A percentile compares a stretch with the other conserved stretches of the same genome.
Evolutionary conservation across 2,113 vertebrate species (phyloP).

Genomic region (Mionectes macconnelli): DNA sequence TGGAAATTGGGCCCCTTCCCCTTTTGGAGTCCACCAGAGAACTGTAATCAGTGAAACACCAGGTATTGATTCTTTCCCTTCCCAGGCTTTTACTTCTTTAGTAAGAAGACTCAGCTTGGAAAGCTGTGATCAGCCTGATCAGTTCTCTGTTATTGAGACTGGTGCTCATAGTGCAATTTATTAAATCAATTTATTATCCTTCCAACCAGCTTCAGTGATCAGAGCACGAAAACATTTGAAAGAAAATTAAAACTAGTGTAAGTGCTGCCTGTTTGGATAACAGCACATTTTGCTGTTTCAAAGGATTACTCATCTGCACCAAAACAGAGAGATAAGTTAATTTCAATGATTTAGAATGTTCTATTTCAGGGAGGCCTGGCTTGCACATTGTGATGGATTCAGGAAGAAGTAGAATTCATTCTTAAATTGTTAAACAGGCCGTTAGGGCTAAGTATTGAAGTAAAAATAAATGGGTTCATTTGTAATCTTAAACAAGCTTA

Average conservation of each 20-base stretch:
- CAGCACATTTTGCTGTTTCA: conserved; percentile 52
- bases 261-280: conserved; percentile 69
- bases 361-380: conserved; percentile 69
- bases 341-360: conserved; percentile 80
- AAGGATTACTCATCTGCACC: conserved; percentile 66
- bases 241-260: conserved; percentile 71
- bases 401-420: conserved; percentile 62
- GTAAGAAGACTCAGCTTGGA: neutral
- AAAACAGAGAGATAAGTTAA: conserved; percentile 71
- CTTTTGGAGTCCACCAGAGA: neutral
- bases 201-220: conserved; percentile 38
- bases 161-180: conserved; percentile 44
- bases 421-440: conserved; percentile 62
- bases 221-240: conserved; percentile 51
- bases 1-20: neutral
- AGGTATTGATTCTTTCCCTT: neutral
- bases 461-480: conserved; percentile 29
- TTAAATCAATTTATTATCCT: conserved; percentile 70
- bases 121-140: conserved; percentile 56
- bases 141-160: conserved; percentile 42
- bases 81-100: neutral
- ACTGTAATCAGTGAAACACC: neutral
- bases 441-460: conserved; percentile 26
- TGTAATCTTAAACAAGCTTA: conserved; percentile 7
- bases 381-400: conserved; percentile 68